These are phyloP conservation scores for Takifugu ocellatus DNA, from an alignment of 2,797 vertebrate genomes.

Conservation along the genomic window DNA sequence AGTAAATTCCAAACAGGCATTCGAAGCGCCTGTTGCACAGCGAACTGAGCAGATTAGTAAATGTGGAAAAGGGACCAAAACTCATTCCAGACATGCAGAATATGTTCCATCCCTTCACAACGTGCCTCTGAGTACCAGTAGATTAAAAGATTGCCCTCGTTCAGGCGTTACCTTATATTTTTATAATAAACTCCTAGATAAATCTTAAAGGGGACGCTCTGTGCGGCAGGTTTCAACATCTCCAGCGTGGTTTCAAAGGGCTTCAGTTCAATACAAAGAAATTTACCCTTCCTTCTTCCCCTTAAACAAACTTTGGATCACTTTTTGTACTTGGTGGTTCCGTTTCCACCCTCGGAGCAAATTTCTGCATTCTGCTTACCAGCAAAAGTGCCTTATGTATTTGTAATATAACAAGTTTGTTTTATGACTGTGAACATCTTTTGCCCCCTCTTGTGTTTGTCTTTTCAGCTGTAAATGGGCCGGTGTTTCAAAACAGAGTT, in stretches of 20 bases:
- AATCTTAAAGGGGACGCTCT: slow-evolving; percentile 4
- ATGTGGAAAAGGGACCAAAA: slow-evolving; percentile 33
- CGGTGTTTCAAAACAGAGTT: background rate
- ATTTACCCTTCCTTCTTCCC: background rate
- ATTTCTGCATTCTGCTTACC: slow-evolving; percentile 37
- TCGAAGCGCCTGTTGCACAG: slow-evolving; percentile 7
- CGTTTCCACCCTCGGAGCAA: slow-evolving; percentile 41
- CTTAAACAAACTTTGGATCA: slow-evolving; percentile 11
- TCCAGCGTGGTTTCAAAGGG: slow-evolving; percentile 13
- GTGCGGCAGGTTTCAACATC: slow-evolving; percentile 22
- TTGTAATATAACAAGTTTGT: slow-evolving; percentile 21
- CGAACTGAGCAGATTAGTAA: slow-evolving; percentile 3
- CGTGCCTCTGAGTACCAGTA: slow-evolving; percentile 40
- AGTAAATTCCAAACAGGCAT: slow-evolving; percentile 7
- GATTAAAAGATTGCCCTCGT: slow-evolving; percentile 38
- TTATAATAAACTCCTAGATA: background rate
- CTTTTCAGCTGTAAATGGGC: background rate
- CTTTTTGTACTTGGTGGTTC: slow-evolving; percentile 29
- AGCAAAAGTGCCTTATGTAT: slow-evolving; percentile 52
- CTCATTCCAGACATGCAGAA: slow-evolving; percentile 48
- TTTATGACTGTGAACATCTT: slow-evolving; percentile 30
- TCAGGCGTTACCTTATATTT: slow-evolving; percentile 2
- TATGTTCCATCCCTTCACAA: slow-evolving; percentile 39
- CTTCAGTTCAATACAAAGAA: slow-evolving; percentile 8
- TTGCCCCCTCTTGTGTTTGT: slow-evolving; percentile 24